Percentiles rank a stretch among this genome's conserved stretches.
phyloP scores from a whole-genome alignment of 2,888 invertebrate species.

The Baccha elongata region DNA sequence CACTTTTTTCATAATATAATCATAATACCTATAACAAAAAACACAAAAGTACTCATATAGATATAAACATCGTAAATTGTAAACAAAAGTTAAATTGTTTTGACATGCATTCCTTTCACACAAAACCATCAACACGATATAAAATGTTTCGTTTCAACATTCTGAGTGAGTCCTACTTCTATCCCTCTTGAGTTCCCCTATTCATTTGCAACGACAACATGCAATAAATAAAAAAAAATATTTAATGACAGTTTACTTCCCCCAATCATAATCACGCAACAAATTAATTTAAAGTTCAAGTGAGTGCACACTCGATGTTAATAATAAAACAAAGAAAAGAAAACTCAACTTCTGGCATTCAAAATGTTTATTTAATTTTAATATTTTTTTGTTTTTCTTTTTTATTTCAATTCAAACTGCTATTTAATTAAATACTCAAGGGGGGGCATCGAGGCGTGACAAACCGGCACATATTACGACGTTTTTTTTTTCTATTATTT shows the following conservation, averaged over 20 bases:
- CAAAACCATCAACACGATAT: background rate
- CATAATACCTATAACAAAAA: too few relatives aligned
- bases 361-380: background rate
- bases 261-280: constrained; percentile 57
- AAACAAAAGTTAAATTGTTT: background rate
- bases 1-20: too few relatives aligned
- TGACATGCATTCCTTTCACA: constrained; percentile 30
- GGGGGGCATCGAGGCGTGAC: constrained; percentile 5
- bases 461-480: constrained; percentile 10
- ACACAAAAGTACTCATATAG: too few relatives aligned
- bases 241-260: constrained; percentile 44
- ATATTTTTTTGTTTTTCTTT: background rate
- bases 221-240: too few relatives aligned
- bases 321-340: constrained; percentile 10
- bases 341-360: background rate
- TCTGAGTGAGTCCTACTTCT: too few relatives aligned
- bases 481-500: constrained; percentile 14
- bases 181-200: too few relatives aligned
- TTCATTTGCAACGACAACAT: too few relatives aligned
- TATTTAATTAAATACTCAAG: constrained; percentile 27
- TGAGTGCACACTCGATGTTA: constrained; percentile 17
- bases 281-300: constrained; percentile 43
- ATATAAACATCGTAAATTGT: too few relatives aligned
- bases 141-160: too few relatives aligned
- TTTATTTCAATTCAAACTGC: background rate